Base-by-base conservation (phyloP, 2,888 invertebrate species). In the Kuschelorhynchus macadamiae region DNA sequence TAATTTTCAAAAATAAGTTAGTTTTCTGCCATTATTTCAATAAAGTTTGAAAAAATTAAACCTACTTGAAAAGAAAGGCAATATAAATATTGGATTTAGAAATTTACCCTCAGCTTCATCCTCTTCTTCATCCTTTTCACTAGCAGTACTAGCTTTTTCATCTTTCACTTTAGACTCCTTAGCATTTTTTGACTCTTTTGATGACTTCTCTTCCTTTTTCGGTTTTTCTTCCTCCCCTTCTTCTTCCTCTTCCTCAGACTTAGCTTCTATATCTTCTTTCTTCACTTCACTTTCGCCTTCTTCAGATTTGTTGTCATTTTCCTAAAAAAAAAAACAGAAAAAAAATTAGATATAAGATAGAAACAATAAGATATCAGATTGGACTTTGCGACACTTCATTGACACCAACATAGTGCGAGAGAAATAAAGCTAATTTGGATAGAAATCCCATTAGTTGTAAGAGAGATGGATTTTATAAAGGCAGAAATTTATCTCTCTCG, bases 181-280 rank as follows among this genome's bases (percentile, higher is more conserved):
- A 18, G 41, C 42, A 11, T 66, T 66, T 52, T 47, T 44, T 14
- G 70, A 71, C 12, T 71, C 49, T 1, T 49, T 50, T 16, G 72
- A 73, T 21, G 78, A 73, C 47, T 81, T 76, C n/a, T 78, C 68
- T 49, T 67, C 74, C 18, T 70, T 41, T 42, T 71, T 68, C n/a
- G 79, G 75, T 11, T 78, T 70, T 49, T 67, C 74, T 20, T 70
- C 47, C 36, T 71, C 70, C n/a, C 67, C 11, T 25, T 74, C 68
- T 36, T 73, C 71, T 12, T 55, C 71, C 11, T 65, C 72, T 11
- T 71, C 67, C 52, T 67, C 64, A 0, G 46, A 39, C 52, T 66
- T 55, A 14, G 17, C 8, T 14, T 52, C 39, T 49, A 17, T 57
- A 16, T 71, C 46, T 52, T 64, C 70, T 39, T 70, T 30, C 41